Conservation (phyloP, 2,888 invertebrate species). For the Plebejus argus region DNA sequence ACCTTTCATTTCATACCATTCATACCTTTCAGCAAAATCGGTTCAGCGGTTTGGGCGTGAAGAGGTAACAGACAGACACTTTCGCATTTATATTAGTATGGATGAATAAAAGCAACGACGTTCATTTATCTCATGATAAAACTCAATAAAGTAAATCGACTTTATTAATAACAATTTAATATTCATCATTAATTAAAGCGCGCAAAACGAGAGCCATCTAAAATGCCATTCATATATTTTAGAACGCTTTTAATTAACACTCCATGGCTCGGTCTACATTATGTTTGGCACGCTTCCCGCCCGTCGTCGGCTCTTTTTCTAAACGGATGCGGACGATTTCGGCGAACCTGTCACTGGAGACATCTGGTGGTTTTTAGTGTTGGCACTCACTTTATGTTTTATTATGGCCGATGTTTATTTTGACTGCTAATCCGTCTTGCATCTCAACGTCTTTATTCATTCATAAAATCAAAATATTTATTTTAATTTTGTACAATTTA, state of each 20-base stretch:
- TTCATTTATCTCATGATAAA: background rate
- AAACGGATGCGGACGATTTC: slow-evolving; percentile 23
- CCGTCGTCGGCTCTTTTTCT: background rate
- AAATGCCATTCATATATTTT: slow-evolving; percentile 14
- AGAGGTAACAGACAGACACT: too few relatives aligned
- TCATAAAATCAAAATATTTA: background rate
- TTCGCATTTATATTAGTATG: background rate
- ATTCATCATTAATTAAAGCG: slow-evolving; percentile 12
- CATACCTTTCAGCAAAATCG: too few relatives aligned
- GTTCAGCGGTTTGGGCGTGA: too few relatives aligned
- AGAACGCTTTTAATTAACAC: slow-evolving; percentile 15
- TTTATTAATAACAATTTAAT: background rate
- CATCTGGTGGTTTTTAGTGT: slow-evolving; percentile 23
- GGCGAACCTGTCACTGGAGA: slow-evolving; percentile 17
- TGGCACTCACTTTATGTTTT: slow-evolving; percentile 15
- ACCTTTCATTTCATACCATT: too few relatives aligned
- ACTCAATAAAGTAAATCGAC: background rate
- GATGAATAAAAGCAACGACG: background rate
- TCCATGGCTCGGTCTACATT: background rate
- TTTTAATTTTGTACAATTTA: background rate
- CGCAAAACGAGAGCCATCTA: slow-evolving; percentile 7
- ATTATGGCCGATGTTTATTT: slow-evolving; percentile 2
- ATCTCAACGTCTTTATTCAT: background rate
- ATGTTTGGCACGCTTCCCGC: slow-evolving; percentile 23
- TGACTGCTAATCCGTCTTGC: slow-evolving; percentile 1